phyloP scores from a whole-genome alignment of 2,797 vertebrate species.

The Martes flavigula region DNA sequence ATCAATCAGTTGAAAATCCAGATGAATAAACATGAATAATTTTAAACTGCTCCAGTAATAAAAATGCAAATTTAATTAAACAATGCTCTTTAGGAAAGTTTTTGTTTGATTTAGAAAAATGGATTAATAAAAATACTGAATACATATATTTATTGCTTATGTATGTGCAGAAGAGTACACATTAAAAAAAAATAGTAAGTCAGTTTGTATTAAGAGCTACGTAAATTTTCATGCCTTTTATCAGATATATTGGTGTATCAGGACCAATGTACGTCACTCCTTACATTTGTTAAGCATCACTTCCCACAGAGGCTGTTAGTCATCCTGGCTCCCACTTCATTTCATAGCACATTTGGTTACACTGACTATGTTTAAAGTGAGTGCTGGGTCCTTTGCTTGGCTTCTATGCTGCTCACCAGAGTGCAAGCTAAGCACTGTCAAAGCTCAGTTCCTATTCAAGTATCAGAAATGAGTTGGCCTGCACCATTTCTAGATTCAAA shows the following conservation, averaged over 20 bases:
- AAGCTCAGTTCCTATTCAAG: background rate
- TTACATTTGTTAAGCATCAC: background rate
- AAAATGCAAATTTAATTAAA: background rate
- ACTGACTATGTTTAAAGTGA: background rate
- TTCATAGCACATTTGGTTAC: background rate
- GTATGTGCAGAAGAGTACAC: background rate
- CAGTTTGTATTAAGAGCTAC: background rate
- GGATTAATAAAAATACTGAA: background rate
- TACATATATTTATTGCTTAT: background rate
- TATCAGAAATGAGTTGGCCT: background rate
- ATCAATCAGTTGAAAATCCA: background rate
- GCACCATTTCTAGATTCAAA: background rate
- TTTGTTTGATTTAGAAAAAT: background rate
- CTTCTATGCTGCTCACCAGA: fast-evolving
- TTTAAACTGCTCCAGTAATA: background rate
- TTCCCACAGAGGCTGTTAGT: background rate
- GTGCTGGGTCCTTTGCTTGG: fast-evolving
- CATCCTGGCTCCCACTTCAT: background rate
- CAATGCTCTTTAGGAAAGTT: background rate
- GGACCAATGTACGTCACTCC: no score
- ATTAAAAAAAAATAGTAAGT: background rate
- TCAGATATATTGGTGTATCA: background rate
- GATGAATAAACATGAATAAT: background rate
- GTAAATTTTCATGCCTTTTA: background rate
- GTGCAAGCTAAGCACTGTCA: background rate